Evolutionary conservation across 2,797 vertebrate genomes (phyloP), one percentile per base, ranked within the genome.

Genomic region (Amniataba percoides): DNA sequence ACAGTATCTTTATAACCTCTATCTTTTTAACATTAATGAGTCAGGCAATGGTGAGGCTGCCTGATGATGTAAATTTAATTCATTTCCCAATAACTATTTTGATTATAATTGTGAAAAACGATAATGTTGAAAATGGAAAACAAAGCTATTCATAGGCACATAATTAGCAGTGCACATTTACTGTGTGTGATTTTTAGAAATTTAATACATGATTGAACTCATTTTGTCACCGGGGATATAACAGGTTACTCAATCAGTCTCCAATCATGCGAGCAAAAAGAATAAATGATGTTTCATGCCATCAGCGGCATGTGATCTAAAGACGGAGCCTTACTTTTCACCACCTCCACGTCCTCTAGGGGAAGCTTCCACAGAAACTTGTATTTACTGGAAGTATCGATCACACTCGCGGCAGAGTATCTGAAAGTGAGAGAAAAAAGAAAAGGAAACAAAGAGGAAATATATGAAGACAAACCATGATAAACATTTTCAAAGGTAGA

Each of bases 351-450:
- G 0, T 99, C 98, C 74, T 99, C 98, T 82, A 99, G 90, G 0
- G 97, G 97, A 81, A 99, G 95, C 78, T 98, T 99, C 98, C 98
- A 99, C 25, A 99, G 95, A 91, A 99, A 96, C 84, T 99, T 99
- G 89, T 99, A 99, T 93, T 99, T 99, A 94, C 98, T 99, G 74
- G 97, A 96, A 0, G 97, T 99, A 90, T 99, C 98, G 0, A 99
- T 99, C 80, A 98, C 95, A 1, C 97, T 99, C 51, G 97, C 97
- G 0, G 97, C 97, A 0, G 98, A 97, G 88, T 99, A 99, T 81
- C 98, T 99, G 92, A 1, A 75, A 70, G 18, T 5, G 59, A 71
- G 43, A 8, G 5, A 2, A 25, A 43, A 43, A 71, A 3, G 18
- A 55, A 53, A 8, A 52, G 11, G 14, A 66, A 3, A 42, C 6